Conservation (phyloP, 1,140 invertebrate genomes). For the Drosophila teissieri region DNA sequence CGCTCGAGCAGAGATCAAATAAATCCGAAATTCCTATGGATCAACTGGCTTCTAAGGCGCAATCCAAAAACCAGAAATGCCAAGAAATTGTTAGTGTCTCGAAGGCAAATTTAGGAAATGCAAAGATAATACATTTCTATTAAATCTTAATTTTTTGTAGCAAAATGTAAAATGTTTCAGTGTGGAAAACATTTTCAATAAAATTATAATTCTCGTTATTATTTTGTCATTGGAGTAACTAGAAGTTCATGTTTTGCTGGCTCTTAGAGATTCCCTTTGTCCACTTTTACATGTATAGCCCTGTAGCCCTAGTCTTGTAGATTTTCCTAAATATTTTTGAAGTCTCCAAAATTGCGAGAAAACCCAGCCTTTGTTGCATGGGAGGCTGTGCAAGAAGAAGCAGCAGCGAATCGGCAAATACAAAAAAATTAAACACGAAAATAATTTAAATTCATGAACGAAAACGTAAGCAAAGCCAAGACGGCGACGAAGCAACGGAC, state of each 20-base stretch:
- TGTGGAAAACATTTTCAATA: too few species aligned
- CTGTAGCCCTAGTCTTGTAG: too few species aligned
- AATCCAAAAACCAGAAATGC: constrained; percentile 19
- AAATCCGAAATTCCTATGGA: constrained; percentile 21
- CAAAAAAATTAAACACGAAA: constrained; percentile 65
- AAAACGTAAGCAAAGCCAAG: constrained; percentile 69
- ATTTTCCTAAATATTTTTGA: constrained; percentile 13
- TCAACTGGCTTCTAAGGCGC: constrained; percentile 7
- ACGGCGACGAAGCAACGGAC: constrained; percentile 54
- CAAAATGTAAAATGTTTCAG: too few species aligned
- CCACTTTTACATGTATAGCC: neutral
- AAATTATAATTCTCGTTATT: too few species aligned
- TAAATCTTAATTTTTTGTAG: too few species aligned
- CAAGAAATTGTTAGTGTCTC: neutral
- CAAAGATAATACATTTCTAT: too few species aligned
- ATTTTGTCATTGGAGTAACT: too few species aligned
- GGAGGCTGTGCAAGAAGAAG: constrained; percentile 36
- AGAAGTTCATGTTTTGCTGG: neutral
- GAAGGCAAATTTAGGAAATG: neutral
- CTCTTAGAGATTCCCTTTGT: neutral
- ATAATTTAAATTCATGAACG: constrained; percentile 75
- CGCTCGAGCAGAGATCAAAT: constrained; percentile 2
- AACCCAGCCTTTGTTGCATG: constrained; percentile 34
- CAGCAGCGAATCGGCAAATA: constrained; percentile 36
- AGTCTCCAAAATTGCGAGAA: constrained; percentile 59